Evolutionary conservation across 2,888 invertebrate genomes (phyloP), one percentile per base, ranked within the genome.

Genomic region (Lutraria lutraria): DNA sequence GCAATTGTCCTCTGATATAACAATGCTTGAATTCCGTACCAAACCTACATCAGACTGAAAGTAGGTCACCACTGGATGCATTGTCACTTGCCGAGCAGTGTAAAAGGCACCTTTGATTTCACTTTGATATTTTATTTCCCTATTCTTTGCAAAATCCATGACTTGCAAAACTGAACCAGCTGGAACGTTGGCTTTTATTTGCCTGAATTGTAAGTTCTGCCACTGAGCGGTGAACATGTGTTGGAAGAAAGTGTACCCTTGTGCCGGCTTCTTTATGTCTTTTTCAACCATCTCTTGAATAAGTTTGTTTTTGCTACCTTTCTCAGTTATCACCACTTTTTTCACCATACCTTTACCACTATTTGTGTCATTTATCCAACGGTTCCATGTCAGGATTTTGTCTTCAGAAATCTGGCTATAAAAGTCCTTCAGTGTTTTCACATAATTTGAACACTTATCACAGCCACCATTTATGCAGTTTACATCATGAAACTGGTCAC

Each of bases 91-190:
- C n/a, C 68, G 16, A 16, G 83, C 56, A 10, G 84, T 85, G 68
- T 79, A 90, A 54, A 79, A 90, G 31, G 81, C 82, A 29, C 63
- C 80, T 81, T 90, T 88, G 0, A 84, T 63, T 82, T 90, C 90
- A 89, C 85, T 87, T 80, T 88, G 88, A 52, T 85, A 87, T 54
- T 79, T 81, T 19, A 90, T 85, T 8, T 54, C 54, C 19, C 81
- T 83, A 53, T 86, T 89, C 80, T 88, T 90, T 68, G 82, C 90
- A 88, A 88, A 89, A 76, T 89, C 89, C 85, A 89, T 82, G 21
- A 89, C 87, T 68, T 85, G 80, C 29, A 85, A 43, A 19, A 85
- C 56, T 3, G 63, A 72, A 21, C 84, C 84, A 43, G 53, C 43
- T n/a, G 89, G 86, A 52, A 86, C 76, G 31, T 83, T 76, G 19